Base-by-base conservation (phyloP, 1,140 invertebrate species). In the Pseudomyrmex cubaensis region DNA sequence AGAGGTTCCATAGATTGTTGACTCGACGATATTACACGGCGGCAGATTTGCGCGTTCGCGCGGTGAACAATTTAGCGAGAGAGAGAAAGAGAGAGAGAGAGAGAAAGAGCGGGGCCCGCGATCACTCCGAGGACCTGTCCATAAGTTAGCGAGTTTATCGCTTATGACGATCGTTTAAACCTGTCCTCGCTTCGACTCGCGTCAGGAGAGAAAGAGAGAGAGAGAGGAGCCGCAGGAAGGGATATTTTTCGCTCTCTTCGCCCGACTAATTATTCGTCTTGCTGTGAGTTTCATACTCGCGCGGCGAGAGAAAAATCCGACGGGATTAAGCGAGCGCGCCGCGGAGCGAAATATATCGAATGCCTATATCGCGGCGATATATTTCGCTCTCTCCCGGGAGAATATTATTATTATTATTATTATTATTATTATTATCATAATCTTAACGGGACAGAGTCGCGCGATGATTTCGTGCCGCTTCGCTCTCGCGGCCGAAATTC, bases 71-170 rank as follows among this genome's bases (percentile, higher is more conserved):
- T 80, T 70, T 67, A 59, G 75, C 75, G 5, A 12, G 50, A 12
- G 25, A 25, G 25, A 25, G 25, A 20, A 20, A 22, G 22, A 22
- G 35, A 12, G 50, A 12, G 25, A 25, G 25, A 25, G 35, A 12
- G 50, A 12, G 5, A 2, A 12, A 12, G n/a, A 70, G 54, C 64
- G 64, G 5, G 54, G 7, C 48, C 61, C 25, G 25, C 25, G 80
- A 76, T 84, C 75, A 48, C 56, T 25, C 12, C 52, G 46, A 76
- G 61, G 52, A 83, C 62, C 69, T 69, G 85, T 63, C 82, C 85
- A 89, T 91, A 91, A 90, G 88, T 91, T 91, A 90, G 89, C 86
- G 85, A 90, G 80, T 83, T 83, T 83, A 83, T 83, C 62, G 62
- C 20, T 83, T 77, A 83, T 44, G 73, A 78, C 62, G 82, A 83